Evolutionary conservation across 2,888 invertebrate species (phyloP).

Genomic region (Formica aserva): DNA sequence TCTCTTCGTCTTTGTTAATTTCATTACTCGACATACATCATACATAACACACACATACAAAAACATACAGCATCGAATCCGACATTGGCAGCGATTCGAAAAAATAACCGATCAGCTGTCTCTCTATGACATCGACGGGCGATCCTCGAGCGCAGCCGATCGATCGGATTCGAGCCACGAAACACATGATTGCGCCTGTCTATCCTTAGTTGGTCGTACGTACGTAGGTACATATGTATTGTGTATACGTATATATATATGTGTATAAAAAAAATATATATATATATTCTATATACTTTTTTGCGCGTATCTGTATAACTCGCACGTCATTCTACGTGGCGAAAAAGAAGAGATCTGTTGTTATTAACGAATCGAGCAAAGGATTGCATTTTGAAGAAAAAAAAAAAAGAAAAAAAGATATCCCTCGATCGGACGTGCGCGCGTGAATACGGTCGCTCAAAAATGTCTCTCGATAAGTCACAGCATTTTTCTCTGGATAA

Average conservation of each 20-base stretch:
- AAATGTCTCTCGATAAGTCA: slow-evolving; percentile 27
- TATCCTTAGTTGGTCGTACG: slow-evolving; percentile 77
- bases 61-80: slow-evolving; percentile 60
- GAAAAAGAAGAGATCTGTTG: slow-evolving; percentile 53
- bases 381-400: slow-evolving; percentile 56
- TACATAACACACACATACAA: background rate
- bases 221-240: slow-evolving; percentile 73
- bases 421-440: slow-evolving; percentile 45
- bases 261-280: slow-evolving; percentile 58
- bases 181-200: slow-evolving; percentile 74
- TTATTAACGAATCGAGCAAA: slow-evolving; percentile 56
- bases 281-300: slow-evolving; percentile 69
- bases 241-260: slow-evolving; percentile 70
- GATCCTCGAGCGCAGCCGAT: slow-evolving; percentile 26
- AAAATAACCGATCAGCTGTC: background rate
- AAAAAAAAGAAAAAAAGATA: slow-evolving; percentile 23
- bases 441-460: slow-evolving; percentile 61
- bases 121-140: background rate
- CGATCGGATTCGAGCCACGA: slow-evolving; percentile 66
- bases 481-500: background rate
- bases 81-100: slow-evolving; percentile 37
- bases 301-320: slow-evolving; percentile 70
- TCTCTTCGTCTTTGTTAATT: slow-evolving; percentile 59
- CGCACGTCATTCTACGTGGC: slow-evolving; percentile 58
- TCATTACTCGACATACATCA: slow-evolving; percentile 53